Conservation (phyloP, 1,140 invertebrate species). For the Andrena cerasifolii region DNA sequence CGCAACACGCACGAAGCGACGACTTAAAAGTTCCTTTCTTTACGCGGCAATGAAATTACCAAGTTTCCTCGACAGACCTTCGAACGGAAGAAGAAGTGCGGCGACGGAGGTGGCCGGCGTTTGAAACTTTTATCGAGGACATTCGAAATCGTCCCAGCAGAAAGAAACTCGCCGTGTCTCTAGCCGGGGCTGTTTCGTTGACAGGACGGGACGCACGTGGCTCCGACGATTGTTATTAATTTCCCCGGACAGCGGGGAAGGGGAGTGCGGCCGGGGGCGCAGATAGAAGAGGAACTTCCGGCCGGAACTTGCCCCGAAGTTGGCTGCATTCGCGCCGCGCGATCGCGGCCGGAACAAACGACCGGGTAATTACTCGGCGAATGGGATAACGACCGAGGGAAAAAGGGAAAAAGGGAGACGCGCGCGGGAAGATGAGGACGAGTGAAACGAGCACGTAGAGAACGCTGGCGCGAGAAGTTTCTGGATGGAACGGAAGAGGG, state of each 20-base stretch:
- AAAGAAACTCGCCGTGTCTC: not conserved
- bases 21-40: not conserved
- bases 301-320: constrained; percentile 26
- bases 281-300: not conserved
- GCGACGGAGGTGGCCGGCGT: no score
- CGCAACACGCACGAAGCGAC: no score
- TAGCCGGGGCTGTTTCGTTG: no score
- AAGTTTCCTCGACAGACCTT: no score
- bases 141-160: not conserved
- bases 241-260: not conserved
- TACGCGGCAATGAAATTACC: no score
- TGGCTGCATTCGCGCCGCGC: constrained; percentile 54
- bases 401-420: not conserved
- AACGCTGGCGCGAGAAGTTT: no score
- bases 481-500: no score
- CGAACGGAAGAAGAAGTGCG: not conserved
- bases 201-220: no score
- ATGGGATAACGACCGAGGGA: constrained; percentile 44
- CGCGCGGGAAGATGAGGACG: constrained; percentile 6
- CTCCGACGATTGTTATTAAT: constrained; percentile 37
- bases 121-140: not conserved
- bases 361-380: constrained; percentile 68
- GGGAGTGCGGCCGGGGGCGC: no score
- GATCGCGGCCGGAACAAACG: constrained; percentile 64
- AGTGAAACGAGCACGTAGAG: no score